Evolutionary conservation across 2,888 invertebrate species (phyloP), one percentile per base, ranked within the genome.

Genomic region (Gasteruption jaculator): DNA sequence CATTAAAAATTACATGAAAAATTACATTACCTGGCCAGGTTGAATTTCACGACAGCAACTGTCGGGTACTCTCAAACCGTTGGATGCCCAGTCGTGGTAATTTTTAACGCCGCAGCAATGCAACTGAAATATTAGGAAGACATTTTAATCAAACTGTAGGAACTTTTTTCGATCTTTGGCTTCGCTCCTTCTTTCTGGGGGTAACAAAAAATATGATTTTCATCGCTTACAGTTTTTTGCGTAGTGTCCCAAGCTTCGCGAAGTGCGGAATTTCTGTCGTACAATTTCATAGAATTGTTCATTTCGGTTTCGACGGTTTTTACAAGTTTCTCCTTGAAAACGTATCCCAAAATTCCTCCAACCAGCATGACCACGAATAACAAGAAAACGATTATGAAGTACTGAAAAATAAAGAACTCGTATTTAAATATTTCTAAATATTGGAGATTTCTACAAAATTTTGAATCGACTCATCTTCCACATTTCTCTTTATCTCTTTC

Each of bases 281-380:
- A 91, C 49, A 80, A 77, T 5, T 82, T 80, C 57, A 91, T 78
- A 2, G 89, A 80, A 12, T 83, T 82, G 50, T 78, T 76, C 86
- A 91, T 85, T 71, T 86, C 85, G 53, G 85, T 81, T 60, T 85
- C 80, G 69, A 91, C 76, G 0, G 85, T 83, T 30, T 79, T 78
- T 38, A 82, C 73, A 21, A 93, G 86, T 71, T 91, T 86, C 62
- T 85, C 86, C 30, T 90, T 79, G 74, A 92, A 94, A 35, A 93
- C 91, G 68, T 91, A 92, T 38, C 90, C 89, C 41, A 94, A 76
- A 49, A 94, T 86, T 29, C 91, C 94, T 24, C 92, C 92, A 45
- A 93, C 85, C 50, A 93, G 73, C 82, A 94, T 86, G 48, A 86
- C 86, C 49, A 93, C 85, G 73, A 93, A 91, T 55, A 94, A 83